These are phyloP conservation scores for Rattus norvegicus DNA, from an alignment of 2,113 vertebrate species.

Conservation along the genomic window DNA sequence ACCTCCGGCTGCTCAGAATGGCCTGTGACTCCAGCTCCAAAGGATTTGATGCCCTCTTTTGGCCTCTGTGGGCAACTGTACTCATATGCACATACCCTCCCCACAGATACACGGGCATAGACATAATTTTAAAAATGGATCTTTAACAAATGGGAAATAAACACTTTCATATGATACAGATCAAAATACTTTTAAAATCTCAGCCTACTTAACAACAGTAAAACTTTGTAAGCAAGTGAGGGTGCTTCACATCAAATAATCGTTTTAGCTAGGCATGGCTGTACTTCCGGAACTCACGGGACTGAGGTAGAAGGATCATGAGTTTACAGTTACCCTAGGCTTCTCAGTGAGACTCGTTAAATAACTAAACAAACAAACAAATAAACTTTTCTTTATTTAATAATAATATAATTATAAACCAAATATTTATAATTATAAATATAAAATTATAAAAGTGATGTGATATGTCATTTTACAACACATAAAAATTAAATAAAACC, in stretches of 20 bases:
- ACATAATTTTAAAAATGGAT: not conserved
- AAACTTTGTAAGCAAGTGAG: not conserved
- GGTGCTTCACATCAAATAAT: not conserved
- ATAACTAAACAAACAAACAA: not conserved
- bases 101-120: not conserved
- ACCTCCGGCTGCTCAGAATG: not conserved
- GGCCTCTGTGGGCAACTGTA: not conserved
- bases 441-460: not conserved
- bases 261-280: not conserved
- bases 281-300: not conserved
- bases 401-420: conserved; percentile 11
- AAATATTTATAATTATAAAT: too few relatives aligned
- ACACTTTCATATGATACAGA: not conserved
- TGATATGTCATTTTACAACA: conserved; percentile 14
- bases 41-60: not conserved
- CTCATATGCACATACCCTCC: not conserved
- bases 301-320: not conserved
- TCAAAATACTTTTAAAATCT: not conserved
- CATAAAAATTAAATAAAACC: conserved; percentile 40
- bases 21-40: too few relatives aligned
- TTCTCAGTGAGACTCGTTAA: not conserved
- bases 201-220: not conserved
- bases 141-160: not conserved
- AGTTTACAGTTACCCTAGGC: not conserved
- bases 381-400: not conserved